Evolutionary conservation across 2,888 invertebrate genomes (phyloP).

Genomic region (Stenolophus ochropezus): DNA sequence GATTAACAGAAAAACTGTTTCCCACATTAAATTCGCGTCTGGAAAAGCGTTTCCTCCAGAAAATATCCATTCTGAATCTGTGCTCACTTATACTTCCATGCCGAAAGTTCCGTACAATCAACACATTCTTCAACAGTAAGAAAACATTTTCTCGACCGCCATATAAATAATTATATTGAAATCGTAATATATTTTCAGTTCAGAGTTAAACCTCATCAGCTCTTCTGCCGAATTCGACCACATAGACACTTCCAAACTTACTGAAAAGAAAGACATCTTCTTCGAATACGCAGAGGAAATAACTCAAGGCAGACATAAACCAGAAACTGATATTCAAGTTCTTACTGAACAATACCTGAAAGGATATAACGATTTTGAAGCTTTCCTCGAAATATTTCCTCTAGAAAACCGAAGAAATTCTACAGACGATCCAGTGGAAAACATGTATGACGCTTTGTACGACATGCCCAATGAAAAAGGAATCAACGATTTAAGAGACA

Average conservation of each 20-base stretch:
- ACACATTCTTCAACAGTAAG: neutral
- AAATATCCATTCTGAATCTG: neutral
- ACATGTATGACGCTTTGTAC: neutral
- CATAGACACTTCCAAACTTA: neutral
- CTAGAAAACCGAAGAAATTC: neutral
- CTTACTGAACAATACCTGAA: neutral
- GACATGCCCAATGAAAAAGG: neutral
- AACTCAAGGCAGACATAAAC: slow-evolving; percentile 2
- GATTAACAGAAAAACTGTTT: neutral
- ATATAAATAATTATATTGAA: neutral
- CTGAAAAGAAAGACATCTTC: neutral
- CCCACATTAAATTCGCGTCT: neutral
- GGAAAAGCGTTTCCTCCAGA: neutral
- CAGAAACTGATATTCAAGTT: neutral
- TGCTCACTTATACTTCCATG: neutral
- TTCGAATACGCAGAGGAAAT: neutral
- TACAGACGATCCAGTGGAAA: neutral
- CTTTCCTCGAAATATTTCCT: neutral
- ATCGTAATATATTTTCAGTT: neutral
- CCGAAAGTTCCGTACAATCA: neutral
- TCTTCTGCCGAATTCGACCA: neutral
- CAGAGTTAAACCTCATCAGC: neutral
- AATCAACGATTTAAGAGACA: neutral
- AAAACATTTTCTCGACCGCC: neutral
- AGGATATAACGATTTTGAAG: neutral